phyloP scores from a whole-genome alignment of 2,888 invertebrate genomes.

The Pollenia angustigena region DNA sequence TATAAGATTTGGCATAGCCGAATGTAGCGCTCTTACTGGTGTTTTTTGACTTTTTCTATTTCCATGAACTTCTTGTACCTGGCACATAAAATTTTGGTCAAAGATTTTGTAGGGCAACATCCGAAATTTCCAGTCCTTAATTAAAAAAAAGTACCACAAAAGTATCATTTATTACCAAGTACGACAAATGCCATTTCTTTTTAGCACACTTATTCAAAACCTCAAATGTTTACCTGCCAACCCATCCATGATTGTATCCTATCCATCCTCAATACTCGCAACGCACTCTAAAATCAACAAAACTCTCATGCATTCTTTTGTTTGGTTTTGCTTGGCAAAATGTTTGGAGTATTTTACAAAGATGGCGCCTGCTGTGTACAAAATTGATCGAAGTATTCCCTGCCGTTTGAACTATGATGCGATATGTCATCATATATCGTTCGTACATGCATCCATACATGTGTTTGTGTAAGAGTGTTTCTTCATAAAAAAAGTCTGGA shows the following conservation, averaged over 20 bases:
- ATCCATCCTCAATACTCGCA: constrained; percentile 41
- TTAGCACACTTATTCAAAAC: constrained; percentile 48
- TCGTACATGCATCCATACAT: background rate
- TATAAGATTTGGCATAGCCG: too few relatives aligned
- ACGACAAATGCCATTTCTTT: background rate
- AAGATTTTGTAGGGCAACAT: background rate
- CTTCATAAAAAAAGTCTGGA: constrained; percentile 36
- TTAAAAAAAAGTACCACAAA: background rate
- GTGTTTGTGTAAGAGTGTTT: constrained; percentile 17
- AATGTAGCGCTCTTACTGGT: too few relatives aligned
- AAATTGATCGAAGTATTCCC: constrained; percentile 85
- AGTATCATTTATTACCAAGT: constrained; percentile 2
- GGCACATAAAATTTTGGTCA: too few relatives aligned
- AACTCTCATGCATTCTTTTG: constrained; percentile 57
- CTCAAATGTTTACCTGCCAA: constrained; percentile 40
- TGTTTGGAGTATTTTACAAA: constrained; percentile 71
- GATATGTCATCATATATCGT: constrained; percentile 84
- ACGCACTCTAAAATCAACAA: constrained; percentile 14
- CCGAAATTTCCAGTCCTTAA: too few relatives aligned
- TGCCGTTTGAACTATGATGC: constrained; percentile 85
- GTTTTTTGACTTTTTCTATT: too few relatives aligned
- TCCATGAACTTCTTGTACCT: too few relatives aligned
- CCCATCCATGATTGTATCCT: constrained; percentile 19
- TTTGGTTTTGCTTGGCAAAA: constrained; percentile 53
- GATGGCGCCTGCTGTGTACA: constrained; percentile 84